Base-by-base conservation (phyloP, 2,113 vertebrate species). In the Ophiodon elongatus region DNA sequence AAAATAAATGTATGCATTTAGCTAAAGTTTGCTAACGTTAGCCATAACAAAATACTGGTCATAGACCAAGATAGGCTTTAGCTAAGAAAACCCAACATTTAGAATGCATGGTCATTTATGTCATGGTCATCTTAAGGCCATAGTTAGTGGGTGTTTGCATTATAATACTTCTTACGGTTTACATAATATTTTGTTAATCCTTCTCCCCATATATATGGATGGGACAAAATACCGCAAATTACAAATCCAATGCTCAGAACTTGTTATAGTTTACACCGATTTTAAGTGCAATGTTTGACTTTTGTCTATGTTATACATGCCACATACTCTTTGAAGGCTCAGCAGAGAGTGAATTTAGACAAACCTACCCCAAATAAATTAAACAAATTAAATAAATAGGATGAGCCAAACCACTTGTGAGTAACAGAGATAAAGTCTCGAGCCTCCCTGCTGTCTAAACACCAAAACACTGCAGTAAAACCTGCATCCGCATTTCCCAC, bases 401-500 rank as follows among this genome's bases (percentile, higher is more conserved):
- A 25, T 56, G 33, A 14, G 23, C 27, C 35, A 25, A 52, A 50
- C 21, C 10, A 76, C n/a, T 65, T 31, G 25, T 69, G 77, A 64
- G 31, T 47, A 84, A 67, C 33, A 68, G 31, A 79, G 70, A 85
- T 71, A 76, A 59, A 25, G 41, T 31, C 43, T 39, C 6, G 21
- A 43, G 17, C 21, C 14, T 35, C 52, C 50, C 65, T 71, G 63
- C 70, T 57, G 73, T 77, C 39, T 54, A 66, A 81, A 84, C 72
- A 84, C 33, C 56, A 76, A 63, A 43, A 50, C 57, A 15, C 73
- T 45, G 64, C 60, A 72, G 33, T 85, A 82, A 82, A 87, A 79
- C 25, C 59, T 67, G 70, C 31, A 76, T 27, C 59, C 15, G 57
- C 37, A 27, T 52, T 50, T 83, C 62, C 81, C 33, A 77, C 29